Base-by-base conservation (phyloP, 2,888 invertebrate genomes). In the Blastobasis lacticolella region DNA sequence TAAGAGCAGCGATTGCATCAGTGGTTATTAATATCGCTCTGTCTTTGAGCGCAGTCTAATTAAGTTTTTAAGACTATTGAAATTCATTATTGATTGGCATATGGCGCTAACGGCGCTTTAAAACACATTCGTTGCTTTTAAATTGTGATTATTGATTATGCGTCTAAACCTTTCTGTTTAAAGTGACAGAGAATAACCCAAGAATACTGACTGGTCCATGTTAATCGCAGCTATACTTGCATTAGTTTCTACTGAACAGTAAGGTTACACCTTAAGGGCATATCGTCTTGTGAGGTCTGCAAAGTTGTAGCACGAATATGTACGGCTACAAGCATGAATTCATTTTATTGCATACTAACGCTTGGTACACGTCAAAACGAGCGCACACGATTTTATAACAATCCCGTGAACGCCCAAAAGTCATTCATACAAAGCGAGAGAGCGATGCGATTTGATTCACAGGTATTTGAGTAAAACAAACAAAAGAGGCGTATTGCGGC, bases 21-120 rank as follows among this genome's bases (percentile, higher is more conserved):
- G 5, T 38, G 70, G 67, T 65, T 67, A 63, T 67, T 63, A 66
- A 74, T 69, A 69, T 74, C 73, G 66, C 71, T 73, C 72, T 75
- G 77, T 78, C 81, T 81, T 81, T 78, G 77, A 87, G 78, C 84
- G 84, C 79, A 77, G 81, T 74, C 85, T 86, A 86, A 84, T 86
- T 85, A 83, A 77, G 81, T 85, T 85, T 85, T 75, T 83, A 85
- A 73, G 68, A 75, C 73, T 77, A 81, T 85, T 81, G 82, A 85
- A 83, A 80, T 76, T 74, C 75, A 74, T 75, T 80, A 73, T 77
- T 85, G 87, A 87, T 79, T 85, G 87, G 74, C 85, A 84, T 79
- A 78, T 83, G 87, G 85, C 84, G 86, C 87, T 83, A 79, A 78
- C 75, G 85, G 86, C 83, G 63, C 69, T 77, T 76, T 72, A 71